Conservation (phyloP, 2,888 invertebrate genomes). For the Heteropelma amictum region DNA sequence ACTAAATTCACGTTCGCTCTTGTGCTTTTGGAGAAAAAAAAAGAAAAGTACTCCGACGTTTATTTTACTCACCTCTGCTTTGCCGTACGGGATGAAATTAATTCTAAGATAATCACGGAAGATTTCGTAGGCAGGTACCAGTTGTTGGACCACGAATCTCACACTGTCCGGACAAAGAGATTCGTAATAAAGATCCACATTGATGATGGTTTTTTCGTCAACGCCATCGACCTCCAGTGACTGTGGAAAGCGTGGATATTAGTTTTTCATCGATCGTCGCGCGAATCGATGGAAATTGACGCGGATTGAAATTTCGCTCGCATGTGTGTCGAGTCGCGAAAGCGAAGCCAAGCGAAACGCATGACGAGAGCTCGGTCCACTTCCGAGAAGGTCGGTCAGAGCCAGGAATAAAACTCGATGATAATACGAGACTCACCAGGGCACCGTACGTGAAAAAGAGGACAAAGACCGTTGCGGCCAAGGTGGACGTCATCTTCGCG, state of each 20-base stretch:
- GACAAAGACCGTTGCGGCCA: conserved; percentile 41
- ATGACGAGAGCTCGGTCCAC: conserved; percentile 15
- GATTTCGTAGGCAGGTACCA: conserved; percentile 76
- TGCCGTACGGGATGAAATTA: conserved; percentile 79
- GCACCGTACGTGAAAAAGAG: conserved; percentile 31
- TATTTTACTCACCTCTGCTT: conserved; percentile 77
- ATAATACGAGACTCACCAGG: conserved; percentile 27
- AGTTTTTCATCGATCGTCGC: not conserved
- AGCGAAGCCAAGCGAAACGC: not conserved
- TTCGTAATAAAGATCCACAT: conserved; percentile 80
- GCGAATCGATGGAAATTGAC: no score
- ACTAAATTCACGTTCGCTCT: no score
- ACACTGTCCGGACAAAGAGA: conserved; percentile 80
- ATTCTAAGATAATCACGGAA: conserved; percentile 74
- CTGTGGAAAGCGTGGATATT: not conserved
- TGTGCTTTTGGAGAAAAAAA: no score
- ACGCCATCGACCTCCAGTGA: no score
- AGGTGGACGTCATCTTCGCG: conserved; percentile 45
- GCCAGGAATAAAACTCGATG: conserved; percentile 11
- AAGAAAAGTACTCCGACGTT: no score
- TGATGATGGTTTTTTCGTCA: conserved; percentile 58
- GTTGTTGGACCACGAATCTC: conserved; percentile 77
- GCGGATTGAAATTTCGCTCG: no score
- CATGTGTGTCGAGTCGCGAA: not conserved
- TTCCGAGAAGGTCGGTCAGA: conserved; percentile 27